Percentiles rank a stretch among this genome's conserved stretches.
These are phyloP conservation scores for Marmota monax DNA, from an alignment of 2,113 vertebrate genomes.

Conservation along the genomic window DNA sequence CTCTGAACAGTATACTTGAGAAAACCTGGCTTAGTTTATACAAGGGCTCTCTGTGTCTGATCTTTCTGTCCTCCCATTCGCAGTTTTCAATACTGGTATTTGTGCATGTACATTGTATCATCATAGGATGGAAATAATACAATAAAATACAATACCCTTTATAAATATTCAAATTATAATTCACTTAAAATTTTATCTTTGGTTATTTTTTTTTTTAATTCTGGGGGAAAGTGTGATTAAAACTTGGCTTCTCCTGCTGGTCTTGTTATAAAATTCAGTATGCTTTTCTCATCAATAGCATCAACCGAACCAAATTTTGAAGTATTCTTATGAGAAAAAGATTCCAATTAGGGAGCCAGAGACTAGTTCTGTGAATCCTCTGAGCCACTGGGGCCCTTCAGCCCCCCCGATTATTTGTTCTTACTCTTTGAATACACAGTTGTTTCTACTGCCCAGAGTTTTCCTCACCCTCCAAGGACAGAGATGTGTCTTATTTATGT, in stretches of 20 bases:
- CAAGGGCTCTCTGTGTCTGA: not conserved
- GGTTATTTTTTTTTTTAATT: not conserved
- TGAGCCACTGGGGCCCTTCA: accelerated
- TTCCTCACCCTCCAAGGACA: not conserved
- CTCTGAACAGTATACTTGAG: not conserved
- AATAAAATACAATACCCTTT: not conserved
- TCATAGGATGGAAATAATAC: not conserved
- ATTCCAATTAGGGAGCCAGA: not conserved
- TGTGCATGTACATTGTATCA: not conserved
- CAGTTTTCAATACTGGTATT: not conserved
- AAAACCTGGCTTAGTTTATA: not conserved
- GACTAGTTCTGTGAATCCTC: accelerated
- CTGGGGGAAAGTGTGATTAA: not conserved
- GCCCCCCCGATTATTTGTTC: not conserved
- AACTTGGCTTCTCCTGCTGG: not conserved
- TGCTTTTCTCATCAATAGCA: not conserved
- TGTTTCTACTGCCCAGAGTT: not conserved
- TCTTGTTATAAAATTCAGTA: not conserved
- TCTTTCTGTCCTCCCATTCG: not conserved
- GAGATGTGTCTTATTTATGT: not conserved
- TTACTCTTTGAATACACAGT: not conserved
- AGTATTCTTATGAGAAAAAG: not conserved
- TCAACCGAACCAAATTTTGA: not conserved
- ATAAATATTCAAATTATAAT: not conserved
- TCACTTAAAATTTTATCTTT: not conserved